A percentile compares a stretch with the other conserved stretches of the same genome.
phyloP scores from a whole-genome alignment of 1,140 invertebrate genomes.

The Watersipora subatra region DNA sequence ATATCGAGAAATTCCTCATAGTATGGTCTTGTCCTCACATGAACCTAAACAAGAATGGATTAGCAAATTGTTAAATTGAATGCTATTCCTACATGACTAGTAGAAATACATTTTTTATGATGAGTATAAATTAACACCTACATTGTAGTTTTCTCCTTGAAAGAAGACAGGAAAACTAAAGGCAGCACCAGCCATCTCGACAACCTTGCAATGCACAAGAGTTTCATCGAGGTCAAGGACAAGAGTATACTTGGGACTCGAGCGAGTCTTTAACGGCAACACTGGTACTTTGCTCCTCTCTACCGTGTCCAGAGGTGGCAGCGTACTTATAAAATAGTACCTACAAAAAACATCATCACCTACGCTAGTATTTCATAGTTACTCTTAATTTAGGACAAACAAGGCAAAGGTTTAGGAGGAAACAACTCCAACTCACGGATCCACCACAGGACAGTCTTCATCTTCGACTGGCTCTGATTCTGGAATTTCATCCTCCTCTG shows the following conservation, averaged over 20 bases:
- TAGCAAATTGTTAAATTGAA: no score
- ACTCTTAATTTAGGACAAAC: no score
- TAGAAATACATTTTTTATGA: no score
- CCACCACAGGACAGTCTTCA: no score
- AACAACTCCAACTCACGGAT: no score
- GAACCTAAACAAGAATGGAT: constrained; percentile 47
- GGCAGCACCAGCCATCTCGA: constrained; percentile 76
- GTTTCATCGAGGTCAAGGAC: constrained; percentile 86
- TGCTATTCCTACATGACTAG: no score
- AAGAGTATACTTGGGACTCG: constrained; percentile 82
- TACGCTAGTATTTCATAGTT: no score
- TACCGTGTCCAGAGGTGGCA: constrained; percentile 66
- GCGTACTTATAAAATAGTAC: constrained; percentile 77
- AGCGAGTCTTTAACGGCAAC: constrained; percentile 77
- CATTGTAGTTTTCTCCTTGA: constrained; percentile 72
- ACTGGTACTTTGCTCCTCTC: constrained; percentile 73
- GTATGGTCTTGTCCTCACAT: constrained; percentile 76
- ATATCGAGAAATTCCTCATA: constrained; percentile 81
- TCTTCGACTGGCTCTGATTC: no score
- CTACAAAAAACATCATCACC: no score
- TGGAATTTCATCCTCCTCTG: neutral
- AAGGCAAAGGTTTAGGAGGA: no score
- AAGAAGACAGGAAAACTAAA: constrained; percentile 88
- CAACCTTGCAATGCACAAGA: constrained; percentile 83
- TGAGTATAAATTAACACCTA: no score